Conservation (phyloP, 2,113 vertebrate species). For the Poeciliopsis retropinna region DNA sequence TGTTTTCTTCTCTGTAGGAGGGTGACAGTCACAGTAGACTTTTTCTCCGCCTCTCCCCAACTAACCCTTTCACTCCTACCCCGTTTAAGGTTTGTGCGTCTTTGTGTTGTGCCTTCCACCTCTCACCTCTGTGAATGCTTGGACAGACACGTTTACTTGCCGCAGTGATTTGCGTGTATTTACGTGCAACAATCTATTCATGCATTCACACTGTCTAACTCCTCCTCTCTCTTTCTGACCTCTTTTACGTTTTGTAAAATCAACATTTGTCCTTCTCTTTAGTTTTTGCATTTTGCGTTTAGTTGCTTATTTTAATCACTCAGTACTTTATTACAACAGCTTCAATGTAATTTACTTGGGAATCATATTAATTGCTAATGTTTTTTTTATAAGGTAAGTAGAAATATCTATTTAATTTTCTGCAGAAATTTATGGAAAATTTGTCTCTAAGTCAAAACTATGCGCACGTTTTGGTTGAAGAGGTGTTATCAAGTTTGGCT, state of each 20-base stretch:
- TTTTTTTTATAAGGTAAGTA: slow-evolving; percentile 42
- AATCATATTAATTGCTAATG: not conserved
- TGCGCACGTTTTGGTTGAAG: not conserved
- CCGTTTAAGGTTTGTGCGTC: slow-evolving; percentile 96
- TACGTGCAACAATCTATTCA: slow-evolving; percentile 12
- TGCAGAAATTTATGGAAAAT: not conserved
- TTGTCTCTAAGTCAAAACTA: not conserved
- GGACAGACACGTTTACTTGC: slow-evolving; percentile 13
- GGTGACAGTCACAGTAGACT: slow-evolving; percentile 89
- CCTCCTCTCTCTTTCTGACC: not conserved
- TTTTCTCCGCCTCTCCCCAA: slow-evolving; percentile 91
- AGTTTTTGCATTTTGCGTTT: not conserved
- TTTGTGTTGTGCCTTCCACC: slow-evolving; percentile 59
- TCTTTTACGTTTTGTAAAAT: slow-evolving; percentile 15
- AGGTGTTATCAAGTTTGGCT: not conserved
- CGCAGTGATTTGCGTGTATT: not conserved
- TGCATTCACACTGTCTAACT: slow-evolving; percentile 53
- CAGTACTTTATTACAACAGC: not conserved
- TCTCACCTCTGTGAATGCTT: slow-evolving; percentile 29
- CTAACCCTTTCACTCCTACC: slow-evolving; percentile 97
- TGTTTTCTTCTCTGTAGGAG: slow-evolving; percentile 92
- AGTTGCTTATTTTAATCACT: not conserved
- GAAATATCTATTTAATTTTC: slow-evolving; percentile 1
- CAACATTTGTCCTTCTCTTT: slow-evolving; percentile 6
- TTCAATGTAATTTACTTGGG: not conserved